Evolutionary conservation across 2,113 vertebrate genomes (phyloP), one percentile per base, ranked within the genome.

Genomic region (Todiramphus chloris): DNA sequence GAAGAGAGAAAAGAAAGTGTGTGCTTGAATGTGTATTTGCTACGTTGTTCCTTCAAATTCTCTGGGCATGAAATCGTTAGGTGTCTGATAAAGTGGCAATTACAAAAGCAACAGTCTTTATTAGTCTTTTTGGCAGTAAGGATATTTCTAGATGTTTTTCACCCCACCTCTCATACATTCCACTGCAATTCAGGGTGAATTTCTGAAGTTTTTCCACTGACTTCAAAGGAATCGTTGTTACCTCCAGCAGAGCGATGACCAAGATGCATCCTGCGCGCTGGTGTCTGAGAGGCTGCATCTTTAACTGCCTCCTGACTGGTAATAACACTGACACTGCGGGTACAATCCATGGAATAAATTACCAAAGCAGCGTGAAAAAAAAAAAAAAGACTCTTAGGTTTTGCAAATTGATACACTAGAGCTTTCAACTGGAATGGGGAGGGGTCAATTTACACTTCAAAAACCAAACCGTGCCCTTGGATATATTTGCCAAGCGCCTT

Each of bases 361-460:
- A 73, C 41, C 70, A 80, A 21, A 28, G 56, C 11, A 67, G 15
- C 1, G 7, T 37, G n/a, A 83, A 79, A 68, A 83, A 83, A 86
- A 83, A 79, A 68, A 83, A 83, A 86, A 75, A 88, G 83, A 50
- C 18, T 90, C 37, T 44, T 62, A 84, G 53, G 58, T 83, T 94
- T 90, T 90, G 58, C 66, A 92, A 95, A 93, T 72, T 84, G 73
- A 56, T 90, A 53, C 5, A 10, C 87, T 14, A 56, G 86, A 87
- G 95, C 69, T 89, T 96, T 80, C 46, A 83, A 2, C 64, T 78
- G 68, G 68, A 64, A 53, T 27, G 13, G 8, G 73, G 62, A 92
- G 62, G 48, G 48, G 25, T 30, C 31, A 72, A 95, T 97, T 96
- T 96, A 39, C 95, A 96, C 90, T 94, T 96, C 95, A 97, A 95